Evolutionary conservation across 2,888 invertebrate genomes (phyloP), one percentile per base, ranked within the genome.

Genomic region (Lepidochrysops patricia): DNA sequence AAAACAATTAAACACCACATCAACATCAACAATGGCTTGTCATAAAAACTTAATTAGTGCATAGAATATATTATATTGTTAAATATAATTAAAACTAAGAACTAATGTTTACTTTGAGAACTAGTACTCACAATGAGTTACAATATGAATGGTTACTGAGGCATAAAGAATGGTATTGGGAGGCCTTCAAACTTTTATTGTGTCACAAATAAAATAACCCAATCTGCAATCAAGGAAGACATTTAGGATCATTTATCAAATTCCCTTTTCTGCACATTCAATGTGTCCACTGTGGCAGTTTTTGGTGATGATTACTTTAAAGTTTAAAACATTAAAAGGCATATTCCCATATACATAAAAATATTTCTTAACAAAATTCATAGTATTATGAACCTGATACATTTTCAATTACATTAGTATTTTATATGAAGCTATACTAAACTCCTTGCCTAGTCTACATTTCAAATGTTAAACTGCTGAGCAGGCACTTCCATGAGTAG

Each of bases 31-130:
- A 81, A 79, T 72, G 72, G 72, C 69, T 75, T 74, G 75, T 77
- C 76, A 76, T 75, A 75, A 68, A 77, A 79, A 77, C 77, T 78
- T 79, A 83, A 77, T 80, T 76, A 80, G 75, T 78, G 77, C 76
- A 71, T 70, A 63, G 62, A 64, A 63, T 67, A 71, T 74, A 76
- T 73, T 72, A 76, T 66, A 77, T 78, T 66, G 77, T 79, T 29
- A 54, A 76, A 76, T 79, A 76, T 67, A 76, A 75, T 72, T 79
- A 77, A 76, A 79, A 75, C 77, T 83, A 82, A 71, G 68, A 74
- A 75, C 73, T 63, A 69, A 68, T 68, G 72, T 76, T 77, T 63
- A 57, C 15, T 54, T 54, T 15, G 69, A 58, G 37, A 52, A 54
- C 54, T 57, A 59, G 66, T 66, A 63, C 83, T 82, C 84, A 81